A percentile compares a stretch with the other conserved stretches of the same genome.
Conservation (phyloP, 1,140 invertebrate species). For the Habropoda laboriosa region DNA sequence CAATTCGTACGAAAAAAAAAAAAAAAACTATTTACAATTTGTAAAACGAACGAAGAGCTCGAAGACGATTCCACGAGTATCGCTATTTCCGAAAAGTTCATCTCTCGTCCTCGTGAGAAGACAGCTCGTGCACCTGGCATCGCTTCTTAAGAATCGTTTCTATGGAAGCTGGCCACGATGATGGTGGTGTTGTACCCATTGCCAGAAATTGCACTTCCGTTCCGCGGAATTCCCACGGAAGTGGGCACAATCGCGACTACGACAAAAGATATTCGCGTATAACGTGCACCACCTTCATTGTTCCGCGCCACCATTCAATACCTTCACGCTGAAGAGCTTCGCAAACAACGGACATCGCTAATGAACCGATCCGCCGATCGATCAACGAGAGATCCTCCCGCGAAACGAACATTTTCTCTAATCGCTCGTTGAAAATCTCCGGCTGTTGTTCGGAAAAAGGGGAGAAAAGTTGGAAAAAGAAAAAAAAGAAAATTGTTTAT, state of each 20-base stretch:
- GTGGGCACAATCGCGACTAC: constrained; percentile 73
- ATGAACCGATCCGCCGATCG: constrained; percentile 19
- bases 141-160: constrained; percentile 65
- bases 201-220: constrained; percentile 80
- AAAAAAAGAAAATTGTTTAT: no score
- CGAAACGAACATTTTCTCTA: no score
- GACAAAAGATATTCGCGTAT: constrained; percentile 60
- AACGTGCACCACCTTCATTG: constrained; percentile 54
- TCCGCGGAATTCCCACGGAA: constrained; percentile 80
- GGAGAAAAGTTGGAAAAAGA: no score
- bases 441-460: no score
- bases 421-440: background rate
- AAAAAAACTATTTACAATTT: no score
- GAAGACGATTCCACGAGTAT: constrained; percentile 55
- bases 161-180: constrained; percentile 56
- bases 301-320: constrained; percentile 50
- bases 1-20: background rate
- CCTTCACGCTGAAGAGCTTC: background rate
- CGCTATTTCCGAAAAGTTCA: constrained; percentile 56
- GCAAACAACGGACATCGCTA: constrained; percentile 12
- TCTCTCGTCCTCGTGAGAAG: constrained; percentile 53
- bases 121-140: constrained; percentile 69
- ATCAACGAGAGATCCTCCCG: no score
- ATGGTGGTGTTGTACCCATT: constrained; percentile 58
- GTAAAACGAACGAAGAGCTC: background rate